These are phyloP conservation scores for Liparis tanakae DNA, from an alignment of 2,797 vertebrate species.

Conservation along the genomic window DNA sequence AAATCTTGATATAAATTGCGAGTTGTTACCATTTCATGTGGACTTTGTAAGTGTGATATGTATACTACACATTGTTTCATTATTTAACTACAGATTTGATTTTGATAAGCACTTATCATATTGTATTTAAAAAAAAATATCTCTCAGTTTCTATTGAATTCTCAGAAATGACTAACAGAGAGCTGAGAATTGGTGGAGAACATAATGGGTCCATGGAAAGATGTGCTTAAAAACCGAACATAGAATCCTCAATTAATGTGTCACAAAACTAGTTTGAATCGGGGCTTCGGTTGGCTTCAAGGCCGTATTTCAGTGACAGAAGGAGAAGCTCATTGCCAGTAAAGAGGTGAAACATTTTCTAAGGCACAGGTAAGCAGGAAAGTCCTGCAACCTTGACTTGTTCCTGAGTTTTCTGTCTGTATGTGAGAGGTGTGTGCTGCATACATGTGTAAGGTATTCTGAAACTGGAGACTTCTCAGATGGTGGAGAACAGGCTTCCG, in stretches of 20 bases:
- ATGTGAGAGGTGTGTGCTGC: constrained; percentile 22
- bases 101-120: constrained; percentile 82
- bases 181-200: constrained; percentile 82
- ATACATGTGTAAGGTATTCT: no score
- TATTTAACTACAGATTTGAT: constrained; percentile 79
- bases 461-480: no score
- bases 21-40: constrained; percentile 56
- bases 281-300: constrained; percentile 80
- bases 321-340: constrained; percentile 75
- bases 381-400: constrained; percentile 58
- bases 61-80: constrained; percentile 71
- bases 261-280: constrained; percentile 82
- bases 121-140: constrained; percentile 76
- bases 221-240: constrained; percentile 80
- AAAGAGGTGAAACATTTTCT: constrained; percentile 74
- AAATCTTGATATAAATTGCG: constrained; percentile 59
- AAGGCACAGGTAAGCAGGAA: constrained; percentile 64
- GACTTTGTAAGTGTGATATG: constrained; percentile 63
- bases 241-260: constrained; percentile 85
- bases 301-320: constrained; percentile 66
- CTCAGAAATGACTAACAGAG: constrained; percentile 80
- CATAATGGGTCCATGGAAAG: constrained; percentile 82
- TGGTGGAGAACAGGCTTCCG: no score
- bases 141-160: constrained; percentile 81
- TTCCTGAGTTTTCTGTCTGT: constrained; percentile 44